Percentiles rank a stretch among this genome's conserved stretches.
phyloP scores from a whole-genome alignment of 1,140 invertebrate species.

The Drosophila kohkoa region DNA sequence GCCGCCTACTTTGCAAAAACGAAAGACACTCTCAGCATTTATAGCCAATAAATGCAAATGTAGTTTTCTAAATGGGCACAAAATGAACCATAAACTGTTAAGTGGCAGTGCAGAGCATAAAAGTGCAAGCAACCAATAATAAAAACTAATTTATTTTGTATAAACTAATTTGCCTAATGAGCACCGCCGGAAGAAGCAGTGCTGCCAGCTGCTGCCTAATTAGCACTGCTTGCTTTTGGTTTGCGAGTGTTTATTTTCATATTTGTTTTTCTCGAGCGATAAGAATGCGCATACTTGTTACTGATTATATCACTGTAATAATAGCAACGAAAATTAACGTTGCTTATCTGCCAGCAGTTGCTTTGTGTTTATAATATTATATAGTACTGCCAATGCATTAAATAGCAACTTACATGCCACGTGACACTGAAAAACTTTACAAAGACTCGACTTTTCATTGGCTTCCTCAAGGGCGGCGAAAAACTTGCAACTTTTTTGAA shows the following conservation, averaged over 20 bases:
- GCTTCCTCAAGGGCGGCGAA: slow-evolving; percentile 13
- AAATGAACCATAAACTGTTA: neutral
- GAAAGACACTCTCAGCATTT: neutral
- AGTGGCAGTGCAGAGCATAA: neutral
- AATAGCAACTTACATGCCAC: slow-evolving; percentile 13
- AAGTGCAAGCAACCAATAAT: neutral
- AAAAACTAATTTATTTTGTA: neutral
- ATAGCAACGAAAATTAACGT: neutral
- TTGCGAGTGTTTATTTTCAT: neutral
- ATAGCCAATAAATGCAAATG: neutral
- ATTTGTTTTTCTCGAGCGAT: neutral
- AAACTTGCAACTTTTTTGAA: slow-evolving; percentile 32
- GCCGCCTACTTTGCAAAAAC: neutral
- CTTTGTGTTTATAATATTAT: neutral
- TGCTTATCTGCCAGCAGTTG: neutral
- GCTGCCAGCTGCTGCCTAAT: neutral
- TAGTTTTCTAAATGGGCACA: neutral
- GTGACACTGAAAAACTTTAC: slow-evolving; percentile 31
- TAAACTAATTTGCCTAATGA: slow-evolving; percentile 8
- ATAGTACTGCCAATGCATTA: neutral
- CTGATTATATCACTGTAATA: neutral
- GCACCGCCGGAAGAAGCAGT: neutral
- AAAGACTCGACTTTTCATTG: slow-evolving; percentile 10
- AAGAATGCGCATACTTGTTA: neutral
- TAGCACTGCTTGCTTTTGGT: neutral